Conservation (phyloP, 1,140 invertebrate species). For the Apis cerana region DNA sequence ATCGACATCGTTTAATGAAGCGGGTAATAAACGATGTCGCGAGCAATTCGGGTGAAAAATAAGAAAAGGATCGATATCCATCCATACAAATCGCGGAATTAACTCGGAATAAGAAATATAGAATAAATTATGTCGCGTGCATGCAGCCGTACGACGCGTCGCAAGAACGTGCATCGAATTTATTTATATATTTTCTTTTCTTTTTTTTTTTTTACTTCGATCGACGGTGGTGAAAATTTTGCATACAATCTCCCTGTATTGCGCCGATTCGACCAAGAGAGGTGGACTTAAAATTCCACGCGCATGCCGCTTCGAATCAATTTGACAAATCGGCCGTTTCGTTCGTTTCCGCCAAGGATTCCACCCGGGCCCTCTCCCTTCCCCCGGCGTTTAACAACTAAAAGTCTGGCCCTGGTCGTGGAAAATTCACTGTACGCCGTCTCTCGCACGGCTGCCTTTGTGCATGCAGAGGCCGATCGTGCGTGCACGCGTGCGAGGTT, state of each 20-base stretch:
- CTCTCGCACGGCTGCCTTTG: constrained; percentile 38
- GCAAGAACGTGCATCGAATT: neutral
- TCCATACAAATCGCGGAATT: neutral
- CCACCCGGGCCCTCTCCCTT: neutral
- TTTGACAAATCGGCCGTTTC: constrained; percentile 39
- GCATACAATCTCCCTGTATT: neutral
- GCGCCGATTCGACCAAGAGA: too few relatives aligned
- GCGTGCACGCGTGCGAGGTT: constrained; percentile 33
- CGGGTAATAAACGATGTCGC: neutral
- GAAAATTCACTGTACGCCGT: constrained; percentile 36
- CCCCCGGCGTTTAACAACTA: neutral
- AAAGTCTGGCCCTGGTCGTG: constrained; percentile 8
- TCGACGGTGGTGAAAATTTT: neutral
- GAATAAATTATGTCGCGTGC: too few relatives aligned
- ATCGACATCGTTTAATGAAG: neutral
- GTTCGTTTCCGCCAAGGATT: constrained; percentile 31
- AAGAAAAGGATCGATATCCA: neutral
- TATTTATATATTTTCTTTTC: neutral
- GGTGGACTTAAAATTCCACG: constrained; percentile 17
- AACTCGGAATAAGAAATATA: too few relatives aligned
- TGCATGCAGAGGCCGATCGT: constrained; percentile 31
- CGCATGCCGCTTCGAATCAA: constrained; percentile 16
- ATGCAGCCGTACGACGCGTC: too few relatives aligned
- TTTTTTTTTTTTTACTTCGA: too few relatives aligned
- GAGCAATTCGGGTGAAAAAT: neutral